A percentile compares a stretch with the other conserved stretches of the same genome.
These are phyloP conservation scores for Neuroterus valhalla DNA, from an alignment of 1,140 invertebrate genomes.

Conservation along the genomic window DNA sequence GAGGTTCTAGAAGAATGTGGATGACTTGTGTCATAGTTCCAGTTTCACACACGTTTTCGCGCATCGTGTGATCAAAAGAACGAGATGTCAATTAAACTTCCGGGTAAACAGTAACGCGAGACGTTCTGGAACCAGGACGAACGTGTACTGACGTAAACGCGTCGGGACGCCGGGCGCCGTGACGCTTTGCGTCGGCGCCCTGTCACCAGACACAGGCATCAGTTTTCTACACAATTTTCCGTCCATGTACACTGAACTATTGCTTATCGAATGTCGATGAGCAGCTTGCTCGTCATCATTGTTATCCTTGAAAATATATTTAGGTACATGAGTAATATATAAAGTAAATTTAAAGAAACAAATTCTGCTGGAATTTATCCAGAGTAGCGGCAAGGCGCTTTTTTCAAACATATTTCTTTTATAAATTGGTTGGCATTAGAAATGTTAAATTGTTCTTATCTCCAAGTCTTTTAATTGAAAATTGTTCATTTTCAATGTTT, in stretches of 20 bases:
- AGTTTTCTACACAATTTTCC: slow-evolving; percentile 1
- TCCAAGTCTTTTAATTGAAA: no score
- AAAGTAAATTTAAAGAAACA: not conserved
- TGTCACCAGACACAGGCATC: not conserved
- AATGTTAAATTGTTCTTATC: no score
- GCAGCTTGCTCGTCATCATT: not conserved
- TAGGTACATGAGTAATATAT: not conserved
- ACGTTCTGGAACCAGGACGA: slow-evolving; percentile 50
- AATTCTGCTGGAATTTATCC: no score
- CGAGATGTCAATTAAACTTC: slow-evolving; percentile 11
- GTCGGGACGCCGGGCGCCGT: slow-evolving; percentile 33
- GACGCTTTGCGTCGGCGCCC: slow-evolving; percentile 16
- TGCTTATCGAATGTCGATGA: slow-evolving; percentile 23
- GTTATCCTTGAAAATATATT: slow-evolving; percentile 2
- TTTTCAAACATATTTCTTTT: no score
- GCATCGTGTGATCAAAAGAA: slow-evolving; percentile 38
- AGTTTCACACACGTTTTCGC: slow-evolving; percentile 44
- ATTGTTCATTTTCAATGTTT: no score
- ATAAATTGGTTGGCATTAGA: no score
- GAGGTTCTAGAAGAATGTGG: not conserved
- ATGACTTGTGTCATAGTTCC: not conserved
- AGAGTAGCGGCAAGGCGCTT: no score
- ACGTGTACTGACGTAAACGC: slow-evolving; percentile 57
- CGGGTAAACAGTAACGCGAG: slow-evolving; percentile 42
- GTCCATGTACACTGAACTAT: not conserved